These are phyloP conservation scores for Formicarius rufipectus DNA, from an alignment of 2,113 vertebrate genomes.

Conservation along the genomic window DNA sequence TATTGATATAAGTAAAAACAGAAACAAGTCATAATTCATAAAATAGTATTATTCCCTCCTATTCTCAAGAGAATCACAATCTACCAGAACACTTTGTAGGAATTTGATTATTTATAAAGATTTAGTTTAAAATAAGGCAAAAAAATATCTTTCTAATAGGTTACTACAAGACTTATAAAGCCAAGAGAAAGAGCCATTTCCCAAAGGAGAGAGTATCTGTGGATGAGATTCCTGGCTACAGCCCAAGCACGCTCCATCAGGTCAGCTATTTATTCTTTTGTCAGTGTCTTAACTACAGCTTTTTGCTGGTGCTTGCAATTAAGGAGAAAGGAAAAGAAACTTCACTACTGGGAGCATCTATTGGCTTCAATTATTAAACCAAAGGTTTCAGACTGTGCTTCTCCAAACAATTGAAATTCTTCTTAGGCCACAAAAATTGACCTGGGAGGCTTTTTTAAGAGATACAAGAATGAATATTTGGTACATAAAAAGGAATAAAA, in stretches of 20 bases:
- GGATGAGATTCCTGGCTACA: neutral
- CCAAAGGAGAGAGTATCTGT: neutral
- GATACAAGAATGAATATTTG: neutral
- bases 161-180: neutral
- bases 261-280: neutral
- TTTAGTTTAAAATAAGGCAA: neutral
- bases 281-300: neutral
- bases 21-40: neutral
- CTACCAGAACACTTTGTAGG: neutral
- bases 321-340: neutral
- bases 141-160: neutral
- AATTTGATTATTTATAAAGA: neutral
- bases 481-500: neutral
- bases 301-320: constrained; percentile 6
- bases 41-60: neutral
- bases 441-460: neutral
- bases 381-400: neutral
- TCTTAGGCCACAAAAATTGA: neutral
- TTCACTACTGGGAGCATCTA: neutral
- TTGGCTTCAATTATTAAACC: neutral
- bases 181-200: constrained; percentile 1
- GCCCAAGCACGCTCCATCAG: neutral
- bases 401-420: neutral
- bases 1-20: neutral
- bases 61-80: neutral